Evolutionary conservation across 1,140 invertebrate species (phyloP).

Genomic region (Lerema accius): DNA sequence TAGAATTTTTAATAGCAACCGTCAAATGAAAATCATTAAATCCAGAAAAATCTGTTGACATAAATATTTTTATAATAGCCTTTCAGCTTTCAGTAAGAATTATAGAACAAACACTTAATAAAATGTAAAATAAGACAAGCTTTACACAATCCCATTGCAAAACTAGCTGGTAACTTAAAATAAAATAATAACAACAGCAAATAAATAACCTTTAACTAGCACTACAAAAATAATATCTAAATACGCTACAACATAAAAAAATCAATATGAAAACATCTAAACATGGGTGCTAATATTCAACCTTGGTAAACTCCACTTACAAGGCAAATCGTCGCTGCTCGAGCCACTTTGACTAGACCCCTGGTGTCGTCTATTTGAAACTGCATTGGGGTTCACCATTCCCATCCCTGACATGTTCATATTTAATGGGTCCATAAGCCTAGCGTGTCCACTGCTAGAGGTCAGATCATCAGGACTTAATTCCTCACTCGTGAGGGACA

Average conservation of each 20-base stretch:
- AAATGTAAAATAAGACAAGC: too few relatives aligned
- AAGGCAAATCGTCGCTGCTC: conserved; percentile 63
- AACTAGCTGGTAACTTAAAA: background rate
- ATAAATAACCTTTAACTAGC: background rate
- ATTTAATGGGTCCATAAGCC: conserved; percentile 72
- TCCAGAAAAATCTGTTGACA: too few relatives aligned
- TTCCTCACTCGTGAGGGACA: conserved; percentile 72
- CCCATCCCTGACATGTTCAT: conserved; percentile 79
- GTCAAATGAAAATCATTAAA: too few relatives aligned
- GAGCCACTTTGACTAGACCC: conserved; percentile 61
- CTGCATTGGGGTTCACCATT: conserved; percentile 78
- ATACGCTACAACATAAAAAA: background rate
- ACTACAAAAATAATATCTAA: too few relatives aligned
- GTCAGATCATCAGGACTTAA: conserved; percentile 77
- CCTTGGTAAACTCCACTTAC: conserved; percentile 56
- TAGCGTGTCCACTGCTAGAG: conserved; percentile 70
- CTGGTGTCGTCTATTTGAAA: conserved; percentile 67
- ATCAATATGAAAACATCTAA: background rate
- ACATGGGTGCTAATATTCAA: conserved; percentile 1
- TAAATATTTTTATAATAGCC: too few relatives aligned
- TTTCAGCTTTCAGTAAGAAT: too few relatives aligned
- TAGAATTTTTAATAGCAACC: too few relatives aligned
- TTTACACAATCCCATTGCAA: background rate
- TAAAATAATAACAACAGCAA: conserved; percentile 1
- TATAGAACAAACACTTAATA: too few relatives aligned